phyloP scores from a whole-genome alignment of 2,113 vertebrate species.

The Pollimyrus isidori region DNA sequence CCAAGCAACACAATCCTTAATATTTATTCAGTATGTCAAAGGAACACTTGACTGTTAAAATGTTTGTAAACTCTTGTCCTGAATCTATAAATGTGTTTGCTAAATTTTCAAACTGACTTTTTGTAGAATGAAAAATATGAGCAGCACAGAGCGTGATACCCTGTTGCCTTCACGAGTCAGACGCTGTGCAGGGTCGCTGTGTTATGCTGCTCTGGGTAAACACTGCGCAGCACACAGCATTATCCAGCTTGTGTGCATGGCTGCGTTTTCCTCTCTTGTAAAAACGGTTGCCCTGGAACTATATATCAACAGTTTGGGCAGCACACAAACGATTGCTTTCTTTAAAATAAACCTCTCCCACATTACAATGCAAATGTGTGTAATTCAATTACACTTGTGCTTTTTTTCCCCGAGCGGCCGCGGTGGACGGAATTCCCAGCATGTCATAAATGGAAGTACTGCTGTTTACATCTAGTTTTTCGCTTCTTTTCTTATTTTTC shows the following conservation, averaged over 20 bases:
- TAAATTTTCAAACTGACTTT: not conserved
- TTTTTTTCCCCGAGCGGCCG: not conserved
- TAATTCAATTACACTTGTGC: not conserved
- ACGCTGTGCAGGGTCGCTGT: conserved; percentile 24
- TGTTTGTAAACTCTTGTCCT: not conserved
- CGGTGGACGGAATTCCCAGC: not conserved
- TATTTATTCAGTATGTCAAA: conserved; percentile 2
- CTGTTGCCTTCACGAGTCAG: conserved; percentile 16
- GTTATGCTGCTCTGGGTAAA: conserved; percentile 39
- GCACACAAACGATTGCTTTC: conserved; percentile 40
- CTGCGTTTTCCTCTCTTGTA: conserved; percentile 37
- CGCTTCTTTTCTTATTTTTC: not conserved
- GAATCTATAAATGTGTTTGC: not conserved
- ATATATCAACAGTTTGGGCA: conserved; percentile 50
- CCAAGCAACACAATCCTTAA: not conserved
- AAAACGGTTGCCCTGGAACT: conserved; percentile 30
- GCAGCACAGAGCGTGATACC: not conserved
- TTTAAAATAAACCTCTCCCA: conserved; percentile 45
- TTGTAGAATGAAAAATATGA: not conserved
- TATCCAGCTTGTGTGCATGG: conserved; percentile 29
- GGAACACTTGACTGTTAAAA: not conserved
- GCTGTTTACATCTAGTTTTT: not conserved
- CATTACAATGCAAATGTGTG: conserved; percentile 7
- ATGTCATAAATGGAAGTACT: not conserved
- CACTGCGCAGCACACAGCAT: conserved; percentile 25